A percentile compares a stretch with the other conserved stretches of the same genome.
phyloP scores from a whole-genome alignment of 2,888 invertebrate genomes.

The Eupithecia subumbrata region DNA sequence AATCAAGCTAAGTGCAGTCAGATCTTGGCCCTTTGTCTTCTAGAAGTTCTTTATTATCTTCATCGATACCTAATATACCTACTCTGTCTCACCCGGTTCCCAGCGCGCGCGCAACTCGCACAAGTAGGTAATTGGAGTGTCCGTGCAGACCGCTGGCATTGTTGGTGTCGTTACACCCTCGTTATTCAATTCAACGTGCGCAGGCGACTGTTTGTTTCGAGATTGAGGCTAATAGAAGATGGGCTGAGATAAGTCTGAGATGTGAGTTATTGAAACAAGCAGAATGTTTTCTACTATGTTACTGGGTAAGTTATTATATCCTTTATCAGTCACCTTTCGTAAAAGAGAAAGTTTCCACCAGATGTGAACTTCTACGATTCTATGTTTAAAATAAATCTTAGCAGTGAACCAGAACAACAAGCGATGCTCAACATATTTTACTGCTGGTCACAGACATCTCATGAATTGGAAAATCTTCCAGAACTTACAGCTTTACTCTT shows the following conservation, averaged over 20 bases:
- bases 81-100: conserved; percentile 1
- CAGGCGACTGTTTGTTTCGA: conserved; percentile 71
- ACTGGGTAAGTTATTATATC: too few species aligned
- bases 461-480: too few species aligned
- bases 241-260: not conserved
- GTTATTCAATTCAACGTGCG: conserved; percentile 81
- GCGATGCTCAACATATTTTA: too few species aligned
- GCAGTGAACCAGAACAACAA: too few species aligned
- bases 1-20: not conserved
- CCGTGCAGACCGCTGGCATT: conserved; percentile 63
- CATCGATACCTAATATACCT: not conserved
- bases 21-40: not conserved
- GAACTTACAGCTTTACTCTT: too few species aligned
- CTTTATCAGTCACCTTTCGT: too few species aligned
- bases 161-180: conserved; percentile 80
- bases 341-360: too few species aligned
- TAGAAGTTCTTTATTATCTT: not conserved
- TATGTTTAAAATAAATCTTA: too few species aligned
- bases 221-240: conserved; percentile 69
- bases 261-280: not conserved
- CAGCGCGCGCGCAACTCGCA: conserved; percentile 37
- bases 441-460: too few species aligned
- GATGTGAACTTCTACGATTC: not conserved
- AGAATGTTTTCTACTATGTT: not conserved
- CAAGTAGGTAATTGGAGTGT: conserved; percentile 78